Evolutionary conservation across 2,113 vertebrate genomes (phyloP), one percentile per base, ranked within the genome.

Genomic region (Oxygymnocypris stewartii): DNA sequence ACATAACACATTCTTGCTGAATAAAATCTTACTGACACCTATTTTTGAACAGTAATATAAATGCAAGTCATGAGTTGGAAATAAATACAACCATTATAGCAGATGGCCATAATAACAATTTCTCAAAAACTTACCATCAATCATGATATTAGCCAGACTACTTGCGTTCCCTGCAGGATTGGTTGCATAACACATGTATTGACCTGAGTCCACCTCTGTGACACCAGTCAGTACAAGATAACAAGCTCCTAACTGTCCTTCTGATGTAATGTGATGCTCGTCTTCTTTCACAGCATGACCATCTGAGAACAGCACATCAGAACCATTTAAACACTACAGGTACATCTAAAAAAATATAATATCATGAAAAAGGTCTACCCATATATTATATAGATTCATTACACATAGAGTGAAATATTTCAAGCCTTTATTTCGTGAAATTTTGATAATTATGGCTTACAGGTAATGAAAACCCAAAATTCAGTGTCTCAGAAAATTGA

Each of bases 121-220:
- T 51, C 49, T 75, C 25, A 37, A 18, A 59, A 82, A 89, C 94
- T 90, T 90, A 99, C 98, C 97, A 93, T 97, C 96, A 79, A 99
- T 96, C 28, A 96, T 91, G 67, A 99, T 94, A 88, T 96, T 97
- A 54, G 97, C 97, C 84, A 98, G 89, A 37, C 96, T 96, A 54
- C 95, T 97, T 85, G 96, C 94, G 0, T 91, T 96, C n/a, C 98
- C 98, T 25, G 97, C 94, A 1, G 93, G 93, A 61, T 96, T 99
- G 88, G 92, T 89, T 0, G 97, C 97, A 8, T 96, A 97, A 90
- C 98, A 99, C 89, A 96, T 93, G 87, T 99, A 99, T 92, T 99
- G 97, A 61, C 98, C 98, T 0, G 96, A 96, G 92, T 99, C 96
- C 0, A 89, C 82, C 0, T 94, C 91, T 0, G 94, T 95, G 31